phyloP scores from a whole-genome alignment of 2,888 invertebrate species.

The Coecobrya sp. region DNA sequence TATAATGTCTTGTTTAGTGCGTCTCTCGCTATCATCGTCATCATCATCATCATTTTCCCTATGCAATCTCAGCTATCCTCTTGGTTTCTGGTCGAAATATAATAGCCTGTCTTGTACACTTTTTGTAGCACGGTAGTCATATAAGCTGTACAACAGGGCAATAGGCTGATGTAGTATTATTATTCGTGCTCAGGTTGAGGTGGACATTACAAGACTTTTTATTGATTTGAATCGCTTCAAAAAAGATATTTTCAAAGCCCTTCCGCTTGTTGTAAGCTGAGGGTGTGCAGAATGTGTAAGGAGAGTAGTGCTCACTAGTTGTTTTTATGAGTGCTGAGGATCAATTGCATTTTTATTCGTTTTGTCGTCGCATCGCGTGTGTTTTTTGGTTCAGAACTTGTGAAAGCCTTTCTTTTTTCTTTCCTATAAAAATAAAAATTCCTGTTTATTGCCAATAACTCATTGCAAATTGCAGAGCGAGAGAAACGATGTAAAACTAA shows the following conservation, averaged over 20 bases:
- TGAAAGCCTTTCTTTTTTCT: conserved; percentile 1
- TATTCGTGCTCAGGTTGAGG: neutral
- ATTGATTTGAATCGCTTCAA: conserved; percentile 59
- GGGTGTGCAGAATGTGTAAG: neutral
- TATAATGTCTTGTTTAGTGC: conserved; percentile 82
- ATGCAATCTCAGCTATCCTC: conserved; percentile 10
- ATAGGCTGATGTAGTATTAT: neutral
- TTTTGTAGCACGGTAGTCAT: neutral
- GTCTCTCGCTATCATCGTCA: conserved; percentile 41
- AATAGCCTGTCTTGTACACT: neutral
- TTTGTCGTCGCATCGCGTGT: conserved; percentile 47
- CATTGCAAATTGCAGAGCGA: conserved; percentile 55
- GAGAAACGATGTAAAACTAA: neutral
- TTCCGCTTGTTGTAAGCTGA: neutral
- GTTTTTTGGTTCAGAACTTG: neutral
- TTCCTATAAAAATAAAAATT: conserved; percentile 35
- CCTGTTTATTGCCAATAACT: conserved; percentile 65
- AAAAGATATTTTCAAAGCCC: conserved; percentile 22
- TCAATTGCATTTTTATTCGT: conserved; percentile 61
- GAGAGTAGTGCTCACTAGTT: conserved; percentile 3
- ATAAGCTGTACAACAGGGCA: neutral
- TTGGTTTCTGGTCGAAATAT: neutral
- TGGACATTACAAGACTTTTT: conserved; percentile 47
- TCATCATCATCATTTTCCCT: conserved; percentile 41
- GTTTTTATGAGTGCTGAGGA: conserved; percentile 49